These are phyloP conservation scores for Palythoa heliodiscus DNA, from an alignment of 92 coral and sea anemone genomes.

Conservation along the genomic window DNA sequence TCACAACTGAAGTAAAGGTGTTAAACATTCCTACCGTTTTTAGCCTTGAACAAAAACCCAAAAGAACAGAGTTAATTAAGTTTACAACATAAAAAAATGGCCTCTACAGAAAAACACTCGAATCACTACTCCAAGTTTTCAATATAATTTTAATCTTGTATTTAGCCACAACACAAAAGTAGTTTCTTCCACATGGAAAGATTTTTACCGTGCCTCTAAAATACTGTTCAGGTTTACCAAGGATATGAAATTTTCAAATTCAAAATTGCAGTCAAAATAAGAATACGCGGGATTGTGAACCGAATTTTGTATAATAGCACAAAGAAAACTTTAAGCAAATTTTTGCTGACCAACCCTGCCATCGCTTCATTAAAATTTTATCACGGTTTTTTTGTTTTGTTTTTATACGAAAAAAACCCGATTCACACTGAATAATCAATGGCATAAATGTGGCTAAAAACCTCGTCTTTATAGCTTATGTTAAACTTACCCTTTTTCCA, in stretches of 20 bases:
- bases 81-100: background rate
- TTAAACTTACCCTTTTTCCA: constrained; percentile 28
- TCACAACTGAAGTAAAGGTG: constrained; percentile 78
- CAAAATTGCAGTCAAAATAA: too few relatives aligned
- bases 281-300: too few relatives aligned
- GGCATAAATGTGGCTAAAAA: too few relatives aligned
- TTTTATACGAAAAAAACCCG: too few relatives aligned
- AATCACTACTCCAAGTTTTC: background rate
- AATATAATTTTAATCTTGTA: too few relatives aligned
- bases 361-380: background rate
- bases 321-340: background rate
- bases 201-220: too few relatives aligned
- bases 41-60: constrained; percentile 9
- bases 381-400: background rate
- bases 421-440: too few relatives aligned
- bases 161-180: too few relatives aligned
- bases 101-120: background rate
- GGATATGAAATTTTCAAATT: too few relatives aligned
- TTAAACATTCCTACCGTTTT: constrained; percentile 73
- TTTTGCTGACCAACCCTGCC: background rate
- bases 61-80: background rate
- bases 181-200: too few relatives aligned
- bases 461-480: too few relatives aligned
- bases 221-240: too few relatives aligned
- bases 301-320: background rate